Base-by-base conservation (phyloP, 2,113 vertebrate genomes). In the Brachirus orientalis region DNA sequence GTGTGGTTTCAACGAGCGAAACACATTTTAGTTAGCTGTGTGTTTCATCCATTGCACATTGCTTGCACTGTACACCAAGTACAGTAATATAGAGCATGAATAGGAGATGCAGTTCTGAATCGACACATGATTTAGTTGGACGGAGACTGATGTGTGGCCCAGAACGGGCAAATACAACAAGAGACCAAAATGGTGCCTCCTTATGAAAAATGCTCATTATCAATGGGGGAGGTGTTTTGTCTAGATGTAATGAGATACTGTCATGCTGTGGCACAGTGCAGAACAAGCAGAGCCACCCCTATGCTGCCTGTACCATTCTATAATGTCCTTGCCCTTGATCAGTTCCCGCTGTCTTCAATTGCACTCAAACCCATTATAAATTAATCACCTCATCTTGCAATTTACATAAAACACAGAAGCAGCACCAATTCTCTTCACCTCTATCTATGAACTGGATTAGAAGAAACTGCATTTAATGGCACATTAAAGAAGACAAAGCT, bases 141-240 rank as follows among this genome's bases (percentile, higher is more conserved):
- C 87, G 80, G 79, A 88, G 84, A 90, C 88, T 86, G 87, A 89
- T 88, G 84, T 48, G 71, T 55, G 57, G 68, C 62, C 63, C 76
- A 59, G 78, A 63, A 60, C 64, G 51, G 77, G 69, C 82, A 88
- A 88, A 83, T 79, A 83, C 72, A 79, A 63, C 77, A 62, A 72
- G 65, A 69, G 58, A 79, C 52, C 28, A 86, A 88, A 87, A 83
- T n/a, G 57, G 77, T 72, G 74, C 57, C 67, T 80, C 61, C 82
- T 85, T 73, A 75, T 88, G 87, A 92, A 93, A 92, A 91, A 89
- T 88, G 81, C 86, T 90, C 88, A 91, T 93, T 92, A 93, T 91
- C 89, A 77, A 87, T 82, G 84, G 86, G 79, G 84, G 86, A 90
- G 88, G 88, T 89, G 88, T 90, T 86, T 89, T 86, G 89, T 92